These are phyloP conservation scores for Eretmochelys imbricata DNA, from an alignment of 2,113 vertebrate genomes.

Conservation along the genomic window DNA sequence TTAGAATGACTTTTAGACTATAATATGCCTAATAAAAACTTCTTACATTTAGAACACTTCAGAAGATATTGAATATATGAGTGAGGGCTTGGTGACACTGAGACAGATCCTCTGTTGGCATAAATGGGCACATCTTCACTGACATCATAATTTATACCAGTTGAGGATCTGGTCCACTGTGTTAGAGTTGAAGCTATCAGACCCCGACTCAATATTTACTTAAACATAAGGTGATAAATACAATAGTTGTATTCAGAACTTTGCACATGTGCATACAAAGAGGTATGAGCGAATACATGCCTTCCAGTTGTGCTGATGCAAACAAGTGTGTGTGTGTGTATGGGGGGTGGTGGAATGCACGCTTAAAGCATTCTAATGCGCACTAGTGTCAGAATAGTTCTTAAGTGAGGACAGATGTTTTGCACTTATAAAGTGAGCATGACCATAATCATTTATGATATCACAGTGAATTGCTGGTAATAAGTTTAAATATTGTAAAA, in stretches of 20 bases:
- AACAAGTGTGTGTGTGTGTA: fast-evolving
- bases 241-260: fast-evolving
- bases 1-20: neutral
- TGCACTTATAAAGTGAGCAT: too few species aligned
- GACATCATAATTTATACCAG: fast-evolving
- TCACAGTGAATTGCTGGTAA: fast-evolving
- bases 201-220: neutral
- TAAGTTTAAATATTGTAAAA: neutral
- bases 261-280: fast-evolving
- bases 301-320: neutral
- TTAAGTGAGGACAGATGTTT: fast-evolving
- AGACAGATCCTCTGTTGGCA: fast-evolving
- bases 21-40: fast-evolving
- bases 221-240: neutral
- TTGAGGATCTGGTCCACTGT: fast-evolving
- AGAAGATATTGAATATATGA: fast-evolving
- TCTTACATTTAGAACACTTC: neutral
- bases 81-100: fast-evolving
- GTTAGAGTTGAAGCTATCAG: fast-evolving
- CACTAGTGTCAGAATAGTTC: neutral
- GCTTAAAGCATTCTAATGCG: neutral
- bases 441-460: fast-evolving
- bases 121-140: neutral
- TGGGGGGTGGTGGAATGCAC: too few species aligned
- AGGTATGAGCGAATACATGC: fast-evolving